Base-by-base conservation (phyloP, 1,140 invertebrate genomes). In the Drosophila pachea region DNA sequence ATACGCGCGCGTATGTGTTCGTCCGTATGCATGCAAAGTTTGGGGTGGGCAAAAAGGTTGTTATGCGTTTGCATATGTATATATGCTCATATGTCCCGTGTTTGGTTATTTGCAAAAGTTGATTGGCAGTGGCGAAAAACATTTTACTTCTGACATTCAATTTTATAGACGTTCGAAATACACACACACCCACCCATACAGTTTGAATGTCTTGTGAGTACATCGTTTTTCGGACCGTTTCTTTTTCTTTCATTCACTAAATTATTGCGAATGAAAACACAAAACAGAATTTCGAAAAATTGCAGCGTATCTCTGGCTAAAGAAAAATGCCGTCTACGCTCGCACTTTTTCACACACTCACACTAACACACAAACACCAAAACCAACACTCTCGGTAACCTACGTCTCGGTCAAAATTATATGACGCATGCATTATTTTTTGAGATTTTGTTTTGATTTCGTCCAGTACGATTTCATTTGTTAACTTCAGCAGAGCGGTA, bases 211-310 rank as follows among this genome's bases (percentile, higher is more conserved):
- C 60, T 63, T 64, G 71, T 79, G 65, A 78, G 56, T 83, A 83
- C 73, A 83, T 75, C 75, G 79, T 55, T 73, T 84, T 84, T 86
- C 59, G 48, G 62, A 52, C 55, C 53, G 76, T 84, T 69, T 86
- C 77, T 75, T 81, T 86, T 81, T 48, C 58, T 75, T 86, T 81
- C 81, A 86, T 86, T 86, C 81, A 86, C 71, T 68, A 86, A 86
- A 86, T 86, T 86, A 86, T 84, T 84, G 79, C 81, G 81, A 86
- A 86, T 81, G 64, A 38, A 67, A 67, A 70, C 81, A 68, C 81
- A 86, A 77, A 86, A 86, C 81, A 86, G 81, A 86, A 86, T 86
- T 49, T 70, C 73, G 74, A 67, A 82, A 69, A 84, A 84, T 76
- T 84, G 79, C 79, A 84, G 76, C 76, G 79, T 86, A 84, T 76